Evolutionary conservation across 2,113 vertebrate species (phyloP).

Genomic region (Phasianus colchicus): DNA sequence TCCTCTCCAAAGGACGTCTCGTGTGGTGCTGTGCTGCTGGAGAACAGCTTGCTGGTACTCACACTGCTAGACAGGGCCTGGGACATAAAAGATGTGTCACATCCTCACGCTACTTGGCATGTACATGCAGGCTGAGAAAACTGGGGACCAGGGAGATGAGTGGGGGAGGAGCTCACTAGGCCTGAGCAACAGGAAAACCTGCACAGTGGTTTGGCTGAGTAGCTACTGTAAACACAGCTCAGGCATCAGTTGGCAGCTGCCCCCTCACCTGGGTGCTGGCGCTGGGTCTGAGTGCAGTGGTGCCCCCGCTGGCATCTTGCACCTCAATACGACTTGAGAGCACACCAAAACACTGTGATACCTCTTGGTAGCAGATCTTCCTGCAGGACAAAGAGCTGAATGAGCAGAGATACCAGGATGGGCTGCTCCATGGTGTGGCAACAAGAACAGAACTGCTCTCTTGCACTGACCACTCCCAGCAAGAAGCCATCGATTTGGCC

Average conservation of each 20-base stretch:
- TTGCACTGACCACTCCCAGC: neutral
- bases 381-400: constrained; percentile 62
- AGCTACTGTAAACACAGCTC: fast-evolving
- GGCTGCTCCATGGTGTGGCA: neutral
- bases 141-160: neutral
- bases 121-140: fast-evolving
- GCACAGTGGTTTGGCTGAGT: neutral
- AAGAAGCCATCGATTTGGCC: neutral
- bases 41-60: constrained; percentile 98
- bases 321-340: constrained; percentile 96
- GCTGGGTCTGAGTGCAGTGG: constrained; percentile 91
- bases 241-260: neutral
- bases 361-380: constrained; percentile 98
- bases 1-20: constrained; percentile 98
- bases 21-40: constrained; percentile 95
- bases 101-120: fast-evolving
- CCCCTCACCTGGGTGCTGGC: constrained; percentile 96
- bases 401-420: neutral
- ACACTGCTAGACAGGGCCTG: constrained; percentile 97
- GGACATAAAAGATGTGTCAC: neutral
- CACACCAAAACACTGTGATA: constrained; percentile 97
- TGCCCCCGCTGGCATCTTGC: constrained; percentile 94
- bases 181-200: neutral
- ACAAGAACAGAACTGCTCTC: neutral
- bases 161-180: neutral